Evolutionary conservation across 2,797 vertebrate species (phyloP).

Genomic region (Sylvilagus floridanus): DNA sequence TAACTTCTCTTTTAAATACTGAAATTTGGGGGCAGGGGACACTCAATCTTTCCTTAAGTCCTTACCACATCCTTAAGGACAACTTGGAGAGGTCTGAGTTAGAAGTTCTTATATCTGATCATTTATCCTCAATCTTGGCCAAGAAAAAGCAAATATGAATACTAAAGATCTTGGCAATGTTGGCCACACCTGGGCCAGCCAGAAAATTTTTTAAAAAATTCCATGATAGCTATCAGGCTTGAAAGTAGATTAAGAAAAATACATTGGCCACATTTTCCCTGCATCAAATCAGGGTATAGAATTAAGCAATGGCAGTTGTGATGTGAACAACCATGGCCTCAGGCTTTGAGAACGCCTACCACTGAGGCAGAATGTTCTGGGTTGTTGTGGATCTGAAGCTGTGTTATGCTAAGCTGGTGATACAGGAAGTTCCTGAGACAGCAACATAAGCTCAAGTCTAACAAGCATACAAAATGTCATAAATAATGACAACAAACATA

Average conservation of each 20-base stretch:
- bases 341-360: neutral
- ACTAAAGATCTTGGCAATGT: constrained; percentile 37
- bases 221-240: constrained; percentile 25
- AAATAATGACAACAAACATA: neutral
- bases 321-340: neutral
- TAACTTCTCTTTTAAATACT: neutral
- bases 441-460: neutral
- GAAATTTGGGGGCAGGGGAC: neutral
- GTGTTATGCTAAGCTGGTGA: neutral
- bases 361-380: constrained; percentile 13
- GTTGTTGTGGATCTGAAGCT: neutral
- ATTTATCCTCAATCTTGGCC: neutral
- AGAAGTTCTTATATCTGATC: constrained; percentile 15
- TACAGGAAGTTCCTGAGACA: neutral
- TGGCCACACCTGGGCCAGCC: neutral
- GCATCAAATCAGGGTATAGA: neutral
- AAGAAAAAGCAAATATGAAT: neutral
- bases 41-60: neutral
- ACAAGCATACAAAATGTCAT: neutral
- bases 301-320: neutral
- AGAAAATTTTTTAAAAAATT: constrained; percentile 15
- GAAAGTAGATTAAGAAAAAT: constrained; percentile 41
- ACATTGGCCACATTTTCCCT: constrained; percentile 26
- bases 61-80: neutral
- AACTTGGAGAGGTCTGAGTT: neutral